These are phyloP conservation scores for Aphaenogaster ashmeadi DNA, from an alignment of 1,140 invertebrate genomes.

Conservation along the genomic window DNA sequence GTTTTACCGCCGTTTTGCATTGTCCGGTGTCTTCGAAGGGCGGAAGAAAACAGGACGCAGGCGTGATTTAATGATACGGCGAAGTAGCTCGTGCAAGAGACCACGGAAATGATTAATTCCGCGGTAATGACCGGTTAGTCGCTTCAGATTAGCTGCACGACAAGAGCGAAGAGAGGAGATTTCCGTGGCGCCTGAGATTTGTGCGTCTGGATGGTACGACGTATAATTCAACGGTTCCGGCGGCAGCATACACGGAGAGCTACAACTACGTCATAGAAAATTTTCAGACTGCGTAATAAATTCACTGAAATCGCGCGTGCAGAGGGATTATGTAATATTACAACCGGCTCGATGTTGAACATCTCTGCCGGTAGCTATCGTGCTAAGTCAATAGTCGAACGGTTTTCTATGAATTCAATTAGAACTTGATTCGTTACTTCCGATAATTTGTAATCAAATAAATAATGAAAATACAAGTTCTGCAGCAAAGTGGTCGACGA, in stretches of 20 bases:
- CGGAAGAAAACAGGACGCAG: constrained; percentile 19
- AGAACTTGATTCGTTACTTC: not conserved
- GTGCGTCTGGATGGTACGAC: constrained; percentile 78
- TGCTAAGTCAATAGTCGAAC: constrained; percentile 11
- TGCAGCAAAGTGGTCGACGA: no score
- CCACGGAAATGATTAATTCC: constrained; percentile 82
- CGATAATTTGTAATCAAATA: not conserved
- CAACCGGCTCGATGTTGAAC: constrained; percentile 22
- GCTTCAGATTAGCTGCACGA: constrained; percentile 78
- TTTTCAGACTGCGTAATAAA: constrained; percentile 42
- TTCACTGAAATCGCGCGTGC: constrained; percentile 1
- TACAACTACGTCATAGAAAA: constrained; percentile 42
- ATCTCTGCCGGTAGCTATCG: constrained; percentile 20
- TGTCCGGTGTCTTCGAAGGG: constrained; percentile 33
- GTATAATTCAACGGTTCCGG: constrained; percentile 79
- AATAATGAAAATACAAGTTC: not conserved
- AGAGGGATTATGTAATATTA: constrained; percentile 30
- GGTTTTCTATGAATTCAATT: constrained; percentile 3
- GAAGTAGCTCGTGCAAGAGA: constrained; percentile 59
- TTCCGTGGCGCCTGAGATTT: constrained; percentile 77
- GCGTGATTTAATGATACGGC: constrained; percentile 69
- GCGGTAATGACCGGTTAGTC: constrained; percentile 80
- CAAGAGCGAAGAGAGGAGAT: constrained; percentile 55
- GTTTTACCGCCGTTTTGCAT: constrained; percentile 11
- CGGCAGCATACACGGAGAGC: constrained; percentile 7